Base-by-base conservation (phyloP, 2,888 invertebrate species). In the Trimorus sp. region DNA sequence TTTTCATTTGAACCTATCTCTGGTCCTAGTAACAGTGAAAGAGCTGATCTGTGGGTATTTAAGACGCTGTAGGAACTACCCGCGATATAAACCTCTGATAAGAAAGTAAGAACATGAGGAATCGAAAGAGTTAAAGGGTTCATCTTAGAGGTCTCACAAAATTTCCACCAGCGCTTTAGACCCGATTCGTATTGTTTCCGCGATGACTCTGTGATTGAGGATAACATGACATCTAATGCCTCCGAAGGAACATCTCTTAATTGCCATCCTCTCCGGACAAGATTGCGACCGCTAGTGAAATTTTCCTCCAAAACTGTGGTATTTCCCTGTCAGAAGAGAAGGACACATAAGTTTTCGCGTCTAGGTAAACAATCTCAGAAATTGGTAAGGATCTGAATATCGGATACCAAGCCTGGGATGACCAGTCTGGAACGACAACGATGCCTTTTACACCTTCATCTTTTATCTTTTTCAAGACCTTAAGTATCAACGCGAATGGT, bases 391-490 rank as follows among this genome's bases (percentile, higher is more conserved):
- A 70, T n/a, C 7, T 62, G n/a, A 69, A 81, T 8, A 85, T 38
- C 0, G 53, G 53, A 7, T 53, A 53, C 53, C 53, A 53, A 53
- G 53, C 16, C 7, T 53, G 53, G 16, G 53, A 53, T 16, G 53
- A 16, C 26, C 53, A 53, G 90, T 83, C 40, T 11, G 87, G 90
- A 9, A 89, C 87, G 1, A 90, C 85, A 9, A 90, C 62, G n/a
- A 90, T 87, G 0, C 89, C 89, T 38, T 81, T 65, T 7, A 89
- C 87, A 51, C 82, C 77, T 42, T 90, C 88, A 0, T 56, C n/a
- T 56, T 82, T 83, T 40, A 90, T 88, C 80, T 90, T 89, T 84
- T 70, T 14, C 26, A 90, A 37, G 0, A 81, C 73, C 79, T 73
- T 86, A 37, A 85, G 60, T 38, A 90, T 85, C 1, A 89, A n/a